A percentile compares a stretch with the other conserved stretches of the same genome.
Conservation (phyloP, 2,113 vertebrate species). For the Pimephales promelas region DNA sequence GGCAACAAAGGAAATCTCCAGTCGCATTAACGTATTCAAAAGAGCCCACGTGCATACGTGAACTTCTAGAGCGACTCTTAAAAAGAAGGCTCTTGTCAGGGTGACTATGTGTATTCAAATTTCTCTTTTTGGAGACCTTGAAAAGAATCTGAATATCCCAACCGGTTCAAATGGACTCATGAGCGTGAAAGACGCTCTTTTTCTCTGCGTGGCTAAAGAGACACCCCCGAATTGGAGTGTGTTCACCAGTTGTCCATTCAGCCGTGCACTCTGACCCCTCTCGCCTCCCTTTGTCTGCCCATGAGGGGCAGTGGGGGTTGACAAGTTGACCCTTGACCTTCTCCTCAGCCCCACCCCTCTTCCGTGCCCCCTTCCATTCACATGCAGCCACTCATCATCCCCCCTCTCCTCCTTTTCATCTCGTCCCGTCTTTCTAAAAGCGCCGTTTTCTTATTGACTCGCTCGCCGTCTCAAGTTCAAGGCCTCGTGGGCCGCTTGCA, state of each 20-base stretch:
- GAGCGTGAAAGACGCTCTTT: slow-evolving; percentile 30
- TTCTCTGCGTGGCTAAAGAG: slow-evolving; percentile 38
- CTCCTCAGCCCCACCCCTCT: slow-evolving; percentile 58
- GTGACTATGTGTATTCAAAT: slow-evolving; percentile 32
- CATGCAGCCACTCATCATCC: slow-evolving; percentile 71
- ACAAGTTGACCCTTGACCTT: slow-evolving; percentile 68
- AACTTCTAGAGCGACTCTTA: background rate
- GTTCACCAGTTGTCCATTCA: slow-evolving; percentile 62
- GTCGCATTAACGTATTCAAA: slow-evolving; percentile 33
- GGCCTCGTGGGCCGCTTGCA: slow-evolving; percentile 59
- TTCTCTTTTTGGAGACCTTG: slow-evolving; percentile 29
- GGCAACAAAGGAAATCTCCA: slow-evolving; percentile 36
- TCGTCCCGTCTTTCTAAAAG: slow-evolving; percentile 57
- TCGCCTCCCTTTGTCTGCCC: slow-evolving; percentile 72
- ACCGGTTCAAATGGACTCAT: slow-evolving; percentile 40
- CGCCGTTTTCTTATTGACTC: slow-evolving; percentile 57
- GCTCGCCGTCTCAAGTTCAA: slow-evolving; percentile 80
- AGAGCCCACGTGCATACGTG: background rate
- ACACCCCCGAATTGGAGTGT: slow-evolving; percentile 46
- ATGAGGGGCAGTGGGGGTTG: slow-evolving; percentile 64
- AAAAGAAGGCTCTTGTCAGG: slow-evolving; percentile 19
- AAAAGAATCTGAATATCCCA: slow-evolving; percentile 23
- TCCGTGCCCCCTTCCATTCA: slow-evolving; percentile 66
- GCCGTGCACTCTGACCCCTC: slow-evolving; percentile 58
- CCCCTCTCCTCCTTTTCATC: slow-evolving; percentile 68